Conservation (phyloP, 1,140 invertebrate species). For the Formica selysi region DNA sequence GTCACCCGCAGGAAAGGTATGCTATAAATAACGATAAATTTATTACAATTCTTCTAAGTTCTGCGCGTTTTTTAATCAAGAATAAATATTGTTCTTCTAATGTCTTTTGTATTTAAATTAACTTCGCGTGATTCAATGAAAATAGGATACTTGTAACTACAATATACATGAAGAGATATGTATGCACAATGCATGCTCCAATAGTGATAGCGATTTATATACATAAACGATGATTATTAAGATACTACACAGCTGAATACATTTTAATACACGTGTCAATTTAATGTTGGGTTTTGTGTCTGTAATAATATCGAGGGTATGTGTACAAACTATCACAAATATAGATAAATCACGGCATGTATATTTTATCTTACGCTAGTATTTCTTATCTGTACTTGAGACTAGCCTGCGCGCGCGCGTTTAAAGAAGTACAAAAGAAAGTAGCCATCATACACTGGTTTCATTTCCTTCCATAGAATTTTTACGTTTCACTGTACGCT, state of each 20-base stretch:
- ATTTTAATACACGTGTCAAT: slow-evolving; percentile 78
- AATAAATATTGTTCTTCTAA: slow-evolving; percentile 67
- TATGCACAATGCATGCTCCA: slow-evolving; percentile 69
- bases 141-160: slow-evolving; percentile 68
- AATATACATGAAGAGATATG: slow-evolving; percentile 65
- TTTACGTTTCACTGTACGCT: slow-evolving; percentile 59
- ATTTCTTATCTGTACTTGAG: slow-evolving; percentile 63
- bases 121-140: slow-evolving; percentile 62
- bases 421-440: slow-evolving; percentile 76
- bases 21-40: slow-evolving; percentile 61
- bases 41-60: slow-evolving; percentile 64
- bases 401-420: slow-evolving; percentile 46
- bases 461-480: slow-evolving; percentile 68
- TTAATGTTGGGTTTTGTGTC: slow-evolving; percentile 75
- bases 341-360: slow-evolving; percentile 63
- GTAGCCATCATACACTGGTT: slow-evolving; percentile 49
- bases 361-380: slow-evolving; percentile 63
- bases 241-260: slow-evolving; percentile 69
- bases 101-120: slow-evolving; percentile 68
- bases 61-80: slow-evolving; percentile 61
- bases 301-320: slow-evolving; percentile 78
- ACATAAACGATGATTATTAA: slow-evolving; percentile 74
- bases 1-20: slow-evolving; percentile 72
- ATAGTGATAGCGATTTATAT: slow-evolving; percentile 67
- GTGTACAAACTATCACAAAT: slow-evolving; percentile 78